phyloP scores from a whole-genome alignment of 2,888 invertebrate genomes.

The Pammene fasciana region DNA sequence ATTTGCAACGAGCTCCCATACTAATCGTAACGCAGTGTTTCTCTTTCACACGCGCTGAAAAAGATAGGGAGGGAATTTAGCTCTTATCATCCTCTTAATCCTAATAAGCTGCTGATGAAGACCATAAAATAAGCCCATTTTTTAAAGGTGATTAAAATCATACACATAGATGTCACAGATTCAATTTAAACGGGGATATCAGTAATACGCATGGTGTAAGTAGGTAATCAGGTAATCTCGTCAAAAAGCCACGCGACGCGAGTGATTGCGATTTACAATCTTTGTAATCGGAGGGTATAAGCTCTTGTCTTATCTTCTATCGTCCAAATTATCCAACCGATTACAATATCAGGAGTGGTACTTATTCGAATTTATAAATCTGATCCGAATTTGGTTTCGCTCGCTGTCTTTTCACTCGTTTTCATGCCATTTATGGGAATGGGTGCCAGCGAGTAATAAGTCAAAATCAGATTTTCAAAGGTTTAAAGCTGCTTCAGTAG shows the following conservation, averaged over 20 bases:
- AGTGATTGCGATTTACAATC: slow-evolving; percentile 8
- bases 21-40: too few relatives aligned
- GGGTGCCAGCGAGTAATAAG: not conserved
- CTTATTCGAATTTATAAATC: not conserved
- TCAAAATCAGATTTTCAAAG: not conserved
- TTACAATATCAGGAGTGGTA: slow-evolving; percentile 13
- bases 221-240: not conserved
- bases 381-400: not conserved
- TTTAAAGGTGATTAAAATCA: not conserved
- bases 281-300: slow-evolving; percentile 18
- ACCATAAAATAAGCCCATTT: too few relatives aligned
- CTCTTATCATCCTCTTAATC: too few relatives aligned
- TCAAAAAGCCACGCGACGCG: not conserved
- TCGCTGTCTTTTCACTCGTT: not conserved
- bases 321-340: slow-evolving; percentile 24
- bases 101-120: too few relatives aligned
- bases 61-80: too few relatives aligned
- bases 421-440: not conserved
- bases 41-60: too few relatives aligned
- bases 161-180: not conserved
- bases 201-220: not conserved
- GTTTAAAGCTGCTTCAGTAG: not conserved
- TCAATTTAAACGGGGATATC: too few relatives aligned
- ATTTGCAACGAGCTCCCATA: too few relatives aligned
- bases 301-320: slow-evolving; percentile 22